Evolutionary conservation across 1,140 invertebrate species (phyloP), one percentile per base, ranked within the genome.

Genomic region (Hydropsyche tenuis): DNA sequence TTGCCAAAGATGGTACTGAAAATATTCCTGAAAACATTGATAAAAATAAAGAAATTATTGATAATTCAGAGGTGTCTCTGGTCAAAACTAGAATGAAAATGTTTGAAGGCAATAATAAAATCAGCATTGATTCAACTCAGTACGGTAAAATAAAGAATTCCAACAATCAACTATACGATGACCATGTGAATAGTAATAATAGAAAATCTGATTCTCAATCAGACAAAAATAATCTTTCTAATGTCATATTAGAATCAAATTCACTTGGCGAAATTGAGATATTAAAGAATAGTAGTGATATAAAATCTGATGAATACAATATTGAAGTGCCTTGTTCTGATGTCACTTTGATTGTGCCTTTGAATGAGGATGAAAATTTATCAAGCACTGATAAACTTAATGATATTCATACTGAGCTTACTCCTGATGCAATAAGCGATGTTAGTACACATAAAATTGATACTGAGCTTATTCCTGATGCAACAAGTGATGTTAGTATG

Each of bases 1-100:
- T 76, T 71, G 68, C 75, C 75, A 76, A 76, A 75, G 84, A 85
- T 80, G 83, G 84, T 78, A 81, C 70, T 73, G 81, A 82, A 79
- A 71, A 83, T 51, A 81, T 81, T 75, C 80, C 75, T 66, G 78
- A 79, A 76, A 66, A 62, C 60, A 68, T 77, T 63, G 69, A 77
- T 48, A 48, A 66, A 37, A 63, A 4, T 70, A 53, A 73, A 70
- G 64, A 37, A 16, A 22, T 53, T 22, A 22, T 18, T 20, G 25
- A 43, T 27, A 43, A 12, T 20, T 37, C 71, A 30, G 46, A 65
- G 60, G 20, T 42, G 27, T 76, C 75, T 51, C 48, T 76, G 68
- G 75, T 76, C 69, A 76, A 72, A 69, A 74, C 62, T 51, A 76
- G 75, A 65, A 76, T 76, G 75, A 76, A 76, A 53, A 42, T 76